Percentiles rank a stretch among this genome's conserved stretches.
Evolutionary conservation across 2,113 vertebrate species (phyloP).

Genomic region (Gymnorhina tibicen): DNA sequence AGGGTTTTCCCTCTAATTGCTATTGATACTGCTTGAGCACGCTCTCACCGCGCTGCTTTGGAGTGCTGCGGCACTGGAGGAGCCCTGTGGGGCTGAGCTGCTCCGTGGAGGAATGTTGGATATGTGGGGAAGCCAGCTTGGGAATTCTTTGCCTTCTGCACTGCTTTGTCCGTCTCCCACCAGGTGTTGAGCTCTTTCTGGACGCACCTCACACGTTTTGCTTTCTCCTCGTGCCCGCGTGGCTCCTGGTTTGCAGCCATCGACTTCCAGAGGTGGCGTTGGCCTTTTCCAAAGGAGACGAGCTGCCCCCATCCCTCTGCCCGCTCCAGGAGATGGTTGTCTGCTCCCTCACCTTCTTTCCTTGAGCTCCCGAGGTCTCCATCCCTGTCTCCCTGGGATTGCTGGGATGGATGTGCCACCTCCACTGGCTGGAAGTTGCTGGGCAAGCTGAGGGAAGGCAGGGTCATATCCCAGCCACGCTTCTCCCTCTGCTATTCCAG

Average conservation of each 20-base stretch:
- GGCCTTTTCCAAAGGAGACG: not conserved
- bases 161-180: not conserved
- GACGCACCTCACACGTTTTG: not conserved
- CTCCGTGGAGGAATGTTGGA: not conserved
- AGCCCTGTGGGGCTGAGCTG: not conserved
- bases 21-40: slow-evolving; percentile 79
- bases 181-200: not conserved
- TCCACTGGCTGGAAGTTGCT: not conserved
- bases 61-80: not conserved
- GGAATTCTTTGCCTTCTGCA: not conserved
- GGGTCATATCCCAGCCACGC: fast-evolving
- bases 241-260: not conserved
- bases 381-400: not conserved
- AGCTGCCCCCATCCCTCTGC: not conserved
- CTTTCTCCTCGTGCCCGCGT: fast-evolving
- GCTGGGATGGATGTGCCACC: not conserved
- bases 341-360: not conserved
- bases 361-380: not conserved
- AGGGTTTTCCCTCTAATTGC: slow-evolving; percentile 68
- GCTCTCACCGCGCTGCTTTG: slow-evolving; percentile 51
- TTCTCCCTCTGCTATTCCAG: not conserved
- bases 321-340: not conserved
- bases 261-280: not conserved
- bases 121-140: not conserved
- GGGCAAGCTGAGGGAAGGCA: not conserved